Percentiles rank a stretch among this genome's conserved stretches.
Evolutionary conservation across 2,113 vertebrate species (phyloP).

Genomic region (Paracanthobrama guichenoti): DNA sequence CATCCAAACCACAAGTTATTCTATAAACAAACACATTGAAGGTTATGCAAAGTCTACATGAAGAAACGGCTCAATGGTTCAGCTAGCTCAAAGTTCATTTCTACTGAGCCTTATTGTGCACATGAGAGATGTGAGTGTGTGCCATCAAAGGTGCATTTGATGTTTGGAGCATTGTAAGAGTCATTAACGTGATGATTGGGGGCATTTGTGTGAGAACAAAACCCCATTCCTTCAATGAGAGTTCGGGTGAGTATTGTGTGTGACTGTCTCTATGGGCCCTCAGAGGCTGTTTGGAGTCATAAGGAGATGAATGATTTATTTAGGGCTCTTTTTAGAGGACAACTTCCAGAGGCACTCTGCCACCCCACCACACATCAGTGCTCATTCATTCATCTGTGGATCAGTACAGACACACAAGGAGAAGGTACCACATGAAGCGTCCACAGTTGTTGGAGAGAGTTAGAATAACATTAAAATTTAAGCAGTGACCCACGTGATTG

Average conservation of each 20-base stretch:
- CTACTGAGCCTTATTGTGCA: not conserved
- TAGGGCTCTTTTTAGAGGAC: conserved; percentile 23
- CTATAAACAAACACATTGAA: conserved; percentile 1
- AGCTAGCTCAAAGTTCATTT: not conserved
- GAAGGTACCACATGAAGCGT: not conserved
- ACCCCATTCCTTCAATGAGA: conserved; percentile 1
- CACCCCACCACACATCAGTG: conserved; percentile 9
- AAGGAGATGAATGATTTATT: conserved; percentile 44
- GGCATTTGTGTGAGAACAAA: conserved; percentile 17
- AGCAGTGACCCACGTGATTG: not conserved
- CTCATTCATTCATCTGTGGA: not conserved
- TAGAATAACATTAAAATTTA: not conserved
- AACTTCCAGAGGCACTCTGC: conserved; percentile 8
- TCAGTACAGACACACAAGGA: not conserved
- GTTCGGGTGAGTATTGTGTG: not conserved
- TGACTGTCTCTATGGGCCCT: not conserved
- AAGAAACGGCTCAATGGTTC: not conserved
- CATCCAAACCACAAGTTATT: not conserved
- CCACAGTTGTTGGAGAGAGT: not conserved
- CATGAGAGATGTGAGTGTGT: not conserved
- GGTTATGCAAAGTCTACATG: not conserved
- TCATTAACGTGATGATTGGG: conserved; percentile 15
- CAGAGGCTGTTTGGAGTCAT: conserved; percentile 8
- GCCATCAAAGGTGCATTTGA: not conserved
- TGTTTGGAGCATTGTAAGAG: conserved; percentile 13